phyloP scores from a whole-genome alignment of 2,888 invertebrate species.

The Yponomeuta malinellus region DNA sequence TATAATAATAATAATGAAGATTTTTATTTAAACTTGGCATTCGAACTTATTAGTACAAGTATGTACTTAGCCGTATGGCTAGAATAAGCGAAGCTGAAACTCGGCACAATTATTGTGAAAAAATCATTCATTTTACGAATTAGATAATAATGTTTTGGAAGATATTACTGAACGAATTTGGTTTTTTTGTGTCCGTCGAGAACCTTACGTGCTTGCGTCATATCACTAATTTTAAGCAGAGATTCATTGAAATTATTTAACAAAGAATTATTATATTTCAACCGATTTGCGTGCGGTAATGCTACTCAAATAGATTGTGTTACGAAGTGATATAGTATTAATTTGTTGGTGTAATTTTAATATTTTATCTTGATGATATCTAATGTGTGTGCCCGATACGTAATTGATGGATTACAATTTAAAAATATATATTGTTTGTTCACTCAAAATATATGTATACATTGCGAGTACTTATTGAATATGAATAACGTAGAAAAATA shows the following conservation, averaged over 20 bases:
- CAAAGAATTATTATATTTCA: slow-evolving; percentile 22
- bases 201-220: slow-evolving; percentile 61
- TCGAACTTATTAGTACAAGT: background rate
- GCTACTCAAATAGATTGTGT: slow-evolving; percentile 22
- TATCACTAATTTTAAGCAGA: slow-evolving; percentile 66
- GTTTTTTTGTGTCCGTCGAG: background rate
- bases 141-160: background rate
- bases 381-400: slow-evolving; percentile 29
- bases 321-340: slow-evolving; percentile 23
- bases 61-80: background rate
- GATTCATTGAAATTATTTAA: slow-evolving; percentile 11
- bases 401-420: slow-evolving; percentile 27
- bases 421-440: slow-evolving; percentile 2
- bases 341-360: slow-evolving; percentile 30
- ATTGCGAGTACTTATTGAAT: background rate
- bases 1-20: too few species aligned
- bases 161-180: background rate
- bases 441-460: background rate
- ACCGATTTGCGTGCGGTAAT: background rate
- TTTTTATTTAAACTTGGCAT: background rate
- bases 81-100: background rate
- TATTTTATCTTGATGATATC: slow-evolving; percentile 27
- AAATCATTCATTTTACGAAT: background rate
- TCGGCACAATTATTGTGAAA: background rate
- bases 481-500: background rate